Evolutionary conservation across 2,797 vertebrate species (phyloP), one percentile per base, ranked within the genome.

Genomic region (Lutra lutra): DNA sequence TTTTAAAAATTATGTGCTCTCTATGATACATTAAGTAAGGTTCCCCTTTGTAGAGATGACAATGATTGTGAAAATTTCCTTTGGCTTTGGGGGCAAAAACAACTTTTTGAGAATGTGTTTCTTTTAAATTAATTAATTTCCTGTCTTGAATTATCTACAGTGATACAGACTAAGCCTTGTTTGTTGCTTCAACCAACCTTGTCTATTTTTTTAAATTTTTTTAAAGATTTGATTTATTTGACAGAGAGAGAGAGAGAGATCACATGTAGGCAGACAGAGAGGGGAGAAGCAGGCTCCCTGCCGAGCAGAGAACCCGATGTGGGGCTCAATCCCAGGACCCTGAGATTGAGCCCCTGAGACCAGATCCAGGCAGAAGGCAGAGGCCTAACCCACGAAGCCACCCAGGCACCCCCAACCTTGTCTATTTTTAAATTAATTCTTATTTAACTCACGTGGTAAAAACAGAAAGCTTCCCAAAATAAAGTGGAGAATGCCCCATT

Each of bases 361-460:
- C 43, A 46, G 43, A 46, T 9, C 43, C 43, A 46, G 9, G 43
- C 9, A 46, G 43, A 46, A 46, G 43, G 43, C 43, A 46, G 43
- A 46, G 43, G 43, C 43, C 9, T 46, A 46, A 46, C 9, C 43
- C 43, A 46, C 43, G 10, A 9, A 46, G 43, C 43, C 43, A 46
- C 43, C 43, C 43, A 46, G 43, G 43, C 10, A 10, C 43, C 2
- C 43, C 18, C 54, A 51, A 91, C 14, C 4, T 85, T 70, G 32
- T 21, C 58, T 85, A 54, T 95, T 89, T 93, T 86, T 21, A 68
- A 95, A 87, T 89, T 56, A 79, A 88, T 46, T 86, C 27, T 51
- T 58, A 73, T 72, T 93, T 43, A 32, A 29, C 6, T 87, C 80
- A 78, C 5, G 43, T 21, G 10, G 15, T 21, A 51, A 3, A 92